Conservation (phyloP, 2,888 invertebrate species). For the Sepioteuthis lessoniana region DNA sequence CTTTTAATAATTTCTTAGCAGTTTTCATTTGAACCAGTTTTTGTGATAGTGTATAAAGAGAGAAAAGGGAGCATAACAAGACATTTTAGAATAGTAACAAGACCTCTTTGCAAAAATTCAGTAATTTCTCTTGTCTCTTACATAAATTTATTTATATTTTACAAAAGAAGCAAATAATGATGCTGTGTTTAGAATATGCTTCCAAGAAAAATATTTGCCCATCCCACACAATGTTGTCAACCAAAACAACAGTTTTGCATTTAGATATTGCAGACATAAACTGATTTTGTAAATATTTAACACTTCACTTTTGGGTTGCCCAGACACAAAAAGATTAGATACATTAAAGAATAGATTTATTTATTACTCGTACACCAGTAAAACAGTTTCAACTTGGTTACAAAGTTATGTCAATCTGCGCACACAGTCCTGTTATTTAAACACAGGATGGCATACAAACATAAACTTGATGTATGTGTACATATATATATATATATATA, state of each 20-base stretch:
- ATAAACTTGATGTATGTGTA: too few species aligned
- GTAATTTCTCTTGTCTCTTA: not conserved
- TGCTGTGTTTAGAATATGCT: not conserved
- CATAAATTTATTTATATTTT: not conserved
- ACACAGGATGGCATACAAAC: too few species aligned
- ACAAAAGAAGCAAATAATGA: not conserved
- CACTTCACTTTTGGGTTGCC: not conserved
- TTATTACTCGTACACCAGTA: not conserved
- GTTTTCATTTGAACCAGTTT: too few species aligned
- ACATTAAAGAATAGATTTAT: not conserved
- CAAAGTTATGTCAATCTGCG: not conserved
- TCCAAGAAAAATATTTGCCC: not conserved
- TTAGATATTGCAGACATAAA: not conserved
- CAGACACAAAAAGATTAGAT: not conserved
- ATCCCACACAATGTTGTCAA: not conserved
- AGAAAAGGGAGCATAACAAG: not conserved
- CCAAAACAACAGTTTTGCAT: not conserved
- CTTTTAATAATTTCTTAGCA: too few species aligned
- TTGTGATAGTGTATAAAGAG: too few species aligned
- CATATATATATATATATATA: too few species aligned
- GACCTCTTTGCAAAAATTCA: not conserved
- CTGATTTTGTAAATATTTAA: constrained; percentile 12
- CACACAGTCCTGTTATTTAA: not conserved
- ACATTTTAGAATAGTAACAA: not conserved
- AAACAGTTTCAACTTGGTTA: not conserved